A percentile compares a stretch with the other conserved stretches of the same genome.
Conservation (phyloP, 2,888 invertebrate species). For the Mellilla xanthometata region DNA sequence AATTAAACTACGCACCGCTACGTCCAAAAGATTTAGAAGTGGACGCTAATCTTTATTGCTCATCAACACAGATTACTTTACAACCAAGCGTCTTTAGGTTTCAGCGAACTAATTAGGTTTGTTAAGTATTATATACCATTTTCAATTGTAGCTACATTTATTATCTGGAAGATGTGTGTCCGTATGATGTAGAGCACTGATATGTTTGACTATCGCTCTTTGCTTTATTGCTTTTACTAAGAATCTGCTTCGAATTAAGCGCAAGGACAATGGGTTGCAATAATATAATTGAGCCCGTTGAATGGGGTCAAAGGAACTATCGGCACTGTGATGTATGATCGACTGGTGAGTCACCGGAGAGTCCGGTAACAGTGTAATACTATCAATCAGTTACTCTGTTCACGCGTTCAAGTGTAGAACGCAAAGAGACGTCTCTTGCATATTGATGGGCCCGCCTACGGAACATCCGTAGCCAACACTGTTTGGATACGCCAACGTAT, state of each 20-base stretch:
- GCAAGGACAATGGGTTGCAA: conserved; percentile 69
- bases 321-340: conserved; percentile 60
- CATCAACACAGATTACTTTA: conserved; percentile 36
- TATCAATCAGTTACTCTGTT: conserved; percentile 63
- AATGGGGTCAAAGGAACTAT: conserved; percentile 76
- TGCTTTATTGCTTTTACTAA: conserved; percentile 59
- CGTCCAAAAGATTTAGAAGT: conserved; percentile 16
- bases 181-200: conserved; percentile 22
- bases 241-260: conserved; percentile 68
- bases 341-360: conserved; percentile 69
- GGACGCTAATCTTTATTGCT: conserved; percentile 38
- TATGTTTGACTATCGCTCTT: conserved; percentile 37
- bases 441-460: conserved; percentile 67
- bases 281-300: conserved; percentile 63
- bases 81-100: conserved; percentile 20
- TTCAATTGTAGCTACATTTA: conserved; percentile 7
- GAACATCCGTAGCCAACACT: conserved; percentile 50
- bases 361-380: conserved; percentile 56
- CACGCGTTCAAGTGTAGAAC: conserved; percentile 62
- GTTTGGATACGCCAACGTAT: conserved; percentile 51
- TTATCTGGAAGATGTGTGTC: conserved; percentile 12
- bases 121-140: conserved; percentile 15
- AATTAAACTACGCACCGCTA: conserved; percentile 10
- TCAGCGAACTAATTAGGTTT: conserved; percentile 21
- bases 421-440: conserved; percentile 52